Base-by-base conservation (phyloP, 53 echinoderm and acorn worm species). In the Antedon mediterranea region DNA sequence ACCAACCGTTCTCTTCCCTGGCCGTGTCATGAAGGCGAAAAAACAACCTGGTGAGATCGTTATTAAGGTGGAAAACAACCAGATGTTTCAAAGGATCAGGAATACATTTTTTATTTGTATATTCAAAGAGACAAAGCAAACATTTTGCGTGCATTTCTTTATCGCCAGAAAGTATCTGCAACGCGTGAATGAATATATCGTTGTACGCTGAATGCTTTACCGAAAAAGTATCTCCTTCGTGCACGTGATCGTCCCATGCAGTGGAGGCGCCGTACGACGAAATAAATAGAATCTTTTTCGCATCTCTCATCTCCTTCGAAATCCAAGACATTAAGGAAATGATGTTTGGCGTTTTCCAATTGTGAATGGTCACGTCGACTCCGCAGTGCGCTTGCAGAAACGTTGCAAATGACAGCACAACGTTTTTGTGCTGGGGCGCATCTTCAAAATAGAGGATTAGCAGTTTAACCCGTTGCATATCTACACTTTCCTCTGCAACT, bases 401-500 rank as follows among this genome's bases (percentile, higher is more conserved):
- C 14, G 78, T 43, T 23, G 78, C 83, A 74, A 87, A 83, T 27
- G 28, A 31, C 6, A 43, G 41, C 0, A 85, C 76, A 27, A 77
- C 81, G 0, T 81, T 32, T 15, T 43, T 73, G 77, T 85, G 85
- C 18, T 27, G 4, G 0, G 15, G 28, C 42, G 75, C 76, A 43
- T 85, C 85, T 4, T 85, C 85, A 15, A 76, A 85, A 75, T 72
- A 85, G 34, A 85, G 41, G 0, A 80, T 80, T 31, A 85, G 76
- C 0, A 85, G 23, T 23, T 57, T 57, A 57, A 57, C 57, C n/a
- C n/a, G n/a, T n/a, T n/a, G n/a, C n/a, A n/a, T n/a, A n/a, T n/a
- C n/a, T n/a, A n/a, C n/a, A n/a, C n/a, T n/a, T n/a, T n/a, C n/a
- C n/a, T n/a, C n/a, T n/a, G n/a, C n/a, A n/a, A n/a, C n/a, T n/a